Percentiles rank a stretch among this genome's conserved stretches.
These are phyloP conservation scores for Enteromius thamalakanensis DNA, from an alignment of 2,797 vertebrate genomes.

Conservation along the genomic window DNA sequence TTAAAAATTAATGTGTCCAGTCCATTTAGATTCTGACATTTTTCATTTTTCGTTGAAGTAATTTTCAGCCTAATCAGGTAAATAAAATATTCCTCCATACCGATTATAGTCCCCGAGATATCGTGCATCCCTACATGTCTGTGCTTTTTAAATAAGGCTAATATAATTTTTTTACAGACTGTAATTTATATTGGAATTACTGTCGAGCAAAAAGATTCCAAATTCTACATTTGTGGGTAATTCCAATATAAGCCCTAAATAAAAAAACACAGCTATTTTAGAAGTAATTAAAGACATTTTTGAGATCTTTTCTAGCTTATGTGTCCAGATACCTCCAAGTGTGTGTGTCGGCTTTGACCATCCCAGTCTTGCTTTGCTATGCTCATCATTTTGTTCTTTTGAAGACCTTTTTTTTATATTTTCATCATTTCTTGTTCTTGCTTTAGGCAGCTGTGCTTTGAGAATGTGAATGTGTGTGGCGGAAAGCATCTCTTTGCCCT, in stretches of 20 bases:
- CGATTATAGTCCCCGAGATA: background rate
- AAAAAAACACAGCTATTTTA: background rate
- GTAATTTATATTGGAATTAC: background rate
- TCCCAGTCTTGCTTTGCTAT: conserved; percentile 1
- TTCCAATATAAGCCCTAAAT: background rate
- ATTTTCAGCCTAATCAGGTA: too few relatives aligned
- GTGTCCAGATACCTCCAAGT: background rate
- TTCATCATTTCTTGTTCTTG: background rate
- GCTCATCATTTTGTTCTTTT: background rate
- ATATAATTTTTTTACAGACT: background rate
- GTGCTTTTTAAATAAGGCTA: background rate
- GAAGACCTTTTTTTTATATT: background rate
- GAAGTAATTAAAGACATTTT: background rate
- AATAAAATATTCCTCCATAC: background rate
- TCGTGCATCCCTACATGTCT: background rate
- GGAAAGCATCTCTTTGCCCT: conserved; percentile 20
- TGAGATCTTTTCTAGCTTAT: background rate
- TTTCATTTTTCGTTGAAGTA: too few relatives aligned
- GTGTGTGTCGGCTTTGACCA: background rate
- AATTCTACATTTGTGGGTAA: background rate
- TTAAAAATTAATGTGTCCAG: background rate
- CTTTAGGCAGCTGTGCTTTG: background rate
- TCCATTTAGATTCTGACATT: background rate
- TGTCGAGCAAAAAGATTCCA: background rate
- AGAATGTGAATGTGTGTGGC: background rate